Evolutionary conservation across 1,140 invertebrate species (phyloP), one percentile per base, ranked within the genome.

Genomic region (Microplitis demolitor): DNA sequence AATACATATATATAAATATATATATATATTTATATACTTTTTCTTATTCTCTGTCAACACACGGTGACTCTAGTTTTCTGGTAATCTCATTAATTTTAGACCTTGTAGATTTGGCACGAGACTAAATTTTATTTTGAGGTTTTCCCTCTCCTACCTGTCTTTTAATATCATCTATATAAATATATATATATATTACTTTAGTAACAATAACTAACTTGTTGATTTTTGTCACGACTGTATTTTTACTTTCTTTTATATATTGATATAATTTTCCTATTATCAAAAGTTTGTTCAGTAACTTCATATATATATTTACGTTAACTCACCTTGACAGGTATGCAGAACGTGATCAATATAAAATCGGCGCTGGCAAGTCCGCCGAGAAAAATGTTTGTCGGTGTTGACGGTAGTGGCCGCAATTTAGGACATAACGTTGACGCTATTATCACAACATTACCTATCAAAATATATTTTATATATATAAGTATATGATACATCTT

Each of bases 311-410:
- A 61, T 33, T 4, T 69, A 54, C 1, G 31, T 24, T 5, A 14
- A 73, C 86, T 88, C 86, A 93, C 92, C 89, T 93, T 94, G 0
- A 94, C 90, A 8, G 93, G 93, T 66, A 94, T 91, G 83, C 93
- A 94, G 76, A 93, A 89, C 34, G 90, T 85, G 64, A 94, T 91
- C 5, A 94, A 87, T 13, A 94, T 85, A 2, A 94, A 87, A 85
- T 94, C 93, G 1, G 93, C 92, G 1, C 90, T 90, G 4, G 92
- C 92, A 33, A 94, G 82, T 77, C 91, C 92, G 3, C 90, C 90
- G 24, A 94, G 83, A 75, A 94, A 93, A 4, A 93, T 88, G 76
- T 94, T 94, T 4, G 92, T 94, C 2, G 92, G 84, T 34, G 84
- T 85, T 51, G 82, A 67, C 31, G 88, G 77, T 80, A 91, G 73